Conservation (phyloP, 2,797 vertebrate genomes). For the Phrynocephalus guinanensis region DNA sequence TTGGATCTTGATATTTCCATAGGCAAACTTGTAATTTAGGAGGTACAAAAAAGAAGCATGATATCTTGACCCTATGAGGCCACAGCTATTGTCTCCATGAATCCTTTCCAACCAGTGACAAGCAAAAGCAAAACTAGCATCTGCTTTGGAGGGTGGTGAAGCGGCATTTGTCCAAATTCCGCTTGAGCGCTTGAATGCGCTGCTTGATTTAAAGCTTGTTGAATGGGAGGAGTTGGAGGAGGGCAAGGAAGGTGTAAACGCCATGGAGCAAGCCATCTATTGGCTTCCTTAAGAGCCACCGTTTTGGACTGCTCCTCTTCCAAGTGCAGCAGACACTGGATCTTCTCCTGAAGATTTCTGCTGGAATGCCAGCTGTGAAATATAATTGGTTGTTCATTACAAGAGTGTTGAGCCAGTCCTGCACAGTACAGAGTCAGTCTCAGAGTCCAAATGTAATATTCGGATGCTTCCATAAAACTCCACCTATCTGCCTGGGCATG, state of each 20-base stretch:
- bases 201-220: conserved; percentile 52
- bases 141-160: conserved; percentile 31
- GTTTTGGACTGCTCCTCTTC: conserved; percentile 33
- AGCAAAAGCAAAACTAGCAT: conserved; percentile 13
- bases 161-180: conserved; percentile 14
- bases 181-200: conserved; percentile 30
- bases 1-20: conserved; percentile 9
- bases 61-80: not conserved
- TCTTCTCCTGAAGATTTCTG: conserved; percentile 57
- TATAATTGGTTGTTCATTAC: conserved; percentile 73
- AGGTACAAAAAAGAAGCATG: conserved; percentile 22
- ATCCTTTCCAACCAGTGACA: conserved; percentile 11
- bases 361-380: conserved; percentile 74
- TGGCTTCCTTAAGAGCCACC: conserved; percentile 61
- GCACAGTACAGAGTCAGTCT: conserved; percentile 72
- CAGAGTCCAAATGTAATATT: conserved; percentile 77
- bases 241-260: conserved; percentile 39
- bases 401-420: conserved; percentile 72
- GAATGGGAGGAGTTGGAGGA: conserved; percentile 22
- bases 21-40: conserved; percentile 38
- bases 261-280: conserved; percentile 35
- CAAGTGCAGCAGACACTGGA: conserved; percentile 61
- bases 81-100: not conserved
- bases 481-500: conserved; percentile 76
- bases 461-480: conserved; percentile 78